phyloP scores from a whole-genome alignment of 2,113 vertebrate genomes.

The Budorcas taxicolor region DNA sequence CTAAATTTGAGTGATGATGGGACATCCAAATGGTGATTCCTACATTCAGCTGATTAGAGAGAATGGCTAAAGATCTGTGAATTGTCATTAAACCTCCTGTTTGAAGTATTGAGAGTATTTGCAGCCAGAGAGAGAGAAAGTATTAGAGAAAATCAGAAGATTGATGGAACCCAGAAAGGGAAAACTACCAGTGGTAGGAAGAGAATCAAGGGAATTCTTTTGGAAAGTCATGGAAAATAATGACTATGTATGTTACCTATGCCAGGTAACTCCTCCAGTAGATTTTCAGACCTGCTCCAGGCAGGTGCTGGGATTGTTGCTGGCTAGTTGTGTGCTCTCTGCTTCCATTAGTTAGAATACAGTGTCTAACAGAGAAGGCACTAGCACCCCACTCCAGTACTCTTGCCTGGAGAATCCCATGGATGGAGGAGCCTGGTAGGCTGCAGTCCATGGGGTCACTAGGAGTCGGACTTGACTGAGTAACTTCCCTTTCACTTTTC shows the following conservation, averaged over 20 bases:
- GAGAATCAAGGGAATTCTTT: neutral
- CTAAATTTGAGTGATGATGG: neutral
- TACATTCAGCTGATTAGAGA: neutral
- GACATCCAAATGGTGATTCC: neutral
- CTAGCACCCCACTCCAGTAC: neutral
- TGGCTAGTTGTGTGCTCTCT: neutral
- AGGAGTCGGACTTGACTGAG: neutral
- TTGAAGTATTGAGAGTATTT: neutral
- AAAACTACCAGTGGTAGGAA: neutral
- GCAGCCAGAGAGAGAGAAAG: neutral
- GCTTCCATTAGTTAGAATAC: neutral
- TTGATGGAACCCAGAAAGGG: neutral
- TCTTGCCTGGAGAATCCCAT: neutral
- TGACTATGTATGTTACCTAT: neutral
- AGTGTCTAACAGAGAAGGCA: neutral
- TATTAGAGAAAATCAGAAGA: neutral
- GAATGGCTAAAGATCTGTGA: neutral
- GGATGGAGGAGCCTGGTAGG: neutral
- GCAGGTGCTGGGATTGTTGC: neutral
- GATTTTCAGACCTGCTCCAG: neutral
- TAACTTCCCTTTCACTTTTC: too few relatives aligned
- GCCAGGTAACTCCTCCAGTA: neutral
- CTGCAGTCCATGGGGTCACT: neutral
- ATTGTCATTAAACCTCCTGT: neutral
- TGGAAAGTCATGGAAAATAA: neutral